These are phyloP conservation scores for Platalea minor DNA, from an alignment of 2,797 vertebrate genomes.

Conservation along the genomic window DNA sequence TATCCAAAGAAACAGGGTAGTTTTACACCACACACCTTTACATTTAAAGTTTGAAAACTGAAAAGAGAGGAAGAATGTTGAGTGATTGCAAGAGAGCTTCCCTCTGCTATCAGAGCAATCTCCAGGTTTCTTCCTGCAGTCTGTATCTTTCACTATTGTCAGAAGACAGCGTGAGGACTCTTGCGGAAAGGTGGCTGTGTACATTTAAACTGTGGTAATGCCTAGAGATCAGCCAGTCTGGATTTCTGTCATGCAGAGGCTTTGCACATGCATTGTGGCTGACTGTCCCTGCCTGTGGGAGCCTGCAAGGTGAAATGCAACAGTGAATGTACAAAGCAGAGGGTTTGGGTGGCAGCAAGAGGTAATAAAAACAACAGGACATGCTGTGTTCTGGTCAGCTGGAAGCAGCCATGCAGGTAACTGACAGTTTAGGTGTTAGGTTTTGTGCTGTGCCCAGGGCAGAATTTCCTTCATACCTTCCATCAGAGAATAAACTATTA, in stretches of 20 bases:
- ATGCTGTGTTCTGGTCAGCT: background rate
- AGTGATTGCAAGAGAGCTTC: background rate
- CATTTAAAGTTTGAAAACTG: background rate
- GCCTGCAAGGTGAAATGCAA: background rate
- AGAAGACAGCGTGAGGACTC: background rate
- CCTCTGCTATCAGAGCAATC: background rate
- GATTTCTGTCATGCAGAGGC: background rate
- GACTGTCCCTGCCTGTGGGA: background rate
- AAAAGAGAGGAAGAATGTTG: background rate
- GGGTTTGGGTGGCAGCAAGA: background rate
- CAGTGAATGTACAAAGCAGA: background rate
- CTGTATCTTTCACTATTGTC: background rate
- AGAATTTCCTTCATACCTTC: background rate
- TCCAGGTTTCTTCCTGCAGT: background rate
- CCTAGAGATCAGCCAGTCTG: background rate
- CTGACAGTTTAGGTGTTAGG: background rate
- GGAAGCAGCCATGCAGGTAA: background rate
- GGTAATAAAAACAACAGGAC: background rate
- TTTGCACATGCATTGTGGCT: background rate
- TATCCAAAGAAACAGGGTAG: background rate
- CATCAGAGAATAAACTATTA: background rate
- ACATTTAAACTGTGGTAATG: background rate
- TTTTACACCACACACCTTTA: background rate
- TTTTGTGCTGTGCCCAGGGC: background rate
- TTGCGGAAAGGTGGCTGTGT: background rate